phyloP scores from a whole-genome alignment of 2,797 vertebrate genomes.

The Betta splendens region DNA sequence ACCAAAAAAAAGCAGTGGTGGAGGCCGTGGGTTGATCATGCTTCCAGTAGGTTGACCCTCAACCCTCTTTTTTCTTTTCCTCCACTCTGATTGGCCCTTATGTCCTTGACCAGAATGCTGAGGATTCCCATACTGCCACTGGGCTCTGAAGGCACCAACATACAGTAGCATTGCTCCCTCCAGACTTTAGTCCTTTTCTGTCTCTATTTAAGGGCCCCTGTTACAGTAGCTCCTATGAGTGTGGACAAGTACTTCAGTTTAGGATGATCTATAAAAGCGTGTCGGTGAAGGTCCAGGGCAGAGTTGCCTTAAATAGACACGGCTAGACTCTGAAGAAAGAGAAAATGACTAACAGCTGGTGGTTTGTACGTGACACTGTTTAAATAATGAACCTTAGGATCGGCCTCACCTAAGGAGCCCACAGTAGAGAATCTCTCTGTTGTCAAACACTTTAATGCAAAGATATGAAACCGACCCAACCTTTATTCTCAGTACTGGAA shows the following conservation, averaged over 20 bases:
- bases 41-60: slow-evolving; percentile 98
- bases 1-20: slow-evolving; percentile 99
- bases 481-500: slow-evolving; percentile 63
- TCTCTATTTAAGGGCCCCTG: slow-evolving; percentile 80
- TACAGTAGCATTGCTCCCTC: slow-evolving; percentile 37
- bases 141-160: slow-evolving; percentile 75
- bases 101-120: slow-evolving; percentile 99
- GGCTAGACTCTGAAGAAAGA: slow-evolving; percentile 31
- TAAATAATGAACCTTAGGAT: slow-evolving; percentile 13
- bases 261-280: slow-evolving; percentile 16
- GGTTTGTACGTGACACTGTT: slow-evolving; percentile 47
- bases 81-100: slow-evolving; percentile 91
- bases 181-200: slow-evolving; percentile 78
- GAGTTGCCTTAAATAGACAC: slow-evolving; percentile 82
- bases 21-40: slow-evolving; percentile 99
- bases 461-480: slow-evolving; percentile 66
- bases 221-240: slow-evolving; percentile 18
- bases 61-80: slow-evolving; percentile 83
- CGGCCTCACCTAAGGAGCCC: slow-evolving; percentile 67
- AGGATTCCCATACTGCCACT: slow-evolving; percentile 81
- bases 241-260: slow-evolving; percentile 17
- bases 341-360: slow-evolving; percentile 77
- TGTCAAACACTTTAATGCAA: slow-evolving; percentile 58
- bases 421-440: slow-evolving; percentile 80
- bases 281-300: slow-evolving; percentile 11